A percentile compares a stretch with the other conserved stretches of the same genome.
Evolutionary conservation across 2,888 invertebrate genomes (phyloP).

Genomic region (Cataglyphis altisquamis): DNA sequence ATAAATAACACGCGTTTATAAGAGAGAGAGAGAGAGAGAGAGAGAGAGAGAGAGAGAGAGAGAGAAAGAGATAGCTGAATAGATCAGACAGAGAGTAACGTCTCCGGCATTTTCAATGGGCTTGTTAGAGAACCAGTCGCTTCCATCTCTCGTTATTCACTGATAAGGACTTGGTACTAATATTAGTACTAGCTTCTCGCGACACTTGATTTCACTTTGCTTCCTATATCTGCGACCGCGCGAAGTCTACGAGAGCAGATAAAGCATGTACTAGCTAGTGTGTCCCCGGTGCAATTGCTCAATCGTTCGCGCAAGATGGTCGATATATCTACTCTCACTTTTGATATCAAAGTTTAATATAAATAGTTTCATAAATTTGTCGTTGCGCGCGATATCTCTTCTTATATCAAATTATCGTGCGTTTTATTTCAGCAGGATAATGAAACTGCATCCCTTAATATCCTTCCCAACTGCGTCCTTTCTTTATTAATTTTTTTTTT

Average conservation of each 20-base stretch:
- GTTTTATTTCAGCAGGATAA: neutral
- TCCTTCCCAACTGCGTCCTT: neutral
- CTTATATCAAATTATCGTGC: neutral
- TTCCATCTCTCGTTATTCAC: constrained; percentile 37
- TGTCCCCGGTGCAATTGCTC: constrained; percentile 33
- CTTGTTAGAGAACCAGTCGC: constrained; percentile 39
- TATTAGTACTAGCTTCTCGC: constrained; percentile 13
- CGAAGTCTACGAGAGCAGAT: constrained; percentile 14
- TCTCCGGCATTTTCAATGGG: constrained; percentile 36
- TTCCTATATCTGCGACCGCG: neutral
- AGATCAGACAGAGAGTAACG: constrained; percentile 20
- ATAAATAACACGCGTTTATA: constrained; percentile 47
- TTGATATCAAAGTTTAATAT: constrained; percentile 8
- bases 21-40: neutral
- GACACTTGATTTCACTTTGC: neutral
- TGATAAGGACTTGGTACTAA: constrained; percentile 34
- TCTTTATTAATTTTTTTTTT: neutral
- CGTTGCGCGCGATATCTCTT: neutral
- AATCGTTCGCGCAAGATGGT: constrained; percentile 27
- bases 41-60: neutral
- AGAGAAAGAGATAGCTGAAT: neutral
- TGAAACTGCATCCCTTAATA: neutral
- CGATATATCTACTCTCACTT: constrained; percentile 14
- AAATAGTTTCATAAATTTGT: neutral
- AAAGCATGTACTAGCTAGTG: constrained; percentile 15